Percentiles rank a stretch among this genome's conserved stretches.
Conservation (phyloP, 2,797 vertebrate genomes). For the Cuculus canorus region DNA sequence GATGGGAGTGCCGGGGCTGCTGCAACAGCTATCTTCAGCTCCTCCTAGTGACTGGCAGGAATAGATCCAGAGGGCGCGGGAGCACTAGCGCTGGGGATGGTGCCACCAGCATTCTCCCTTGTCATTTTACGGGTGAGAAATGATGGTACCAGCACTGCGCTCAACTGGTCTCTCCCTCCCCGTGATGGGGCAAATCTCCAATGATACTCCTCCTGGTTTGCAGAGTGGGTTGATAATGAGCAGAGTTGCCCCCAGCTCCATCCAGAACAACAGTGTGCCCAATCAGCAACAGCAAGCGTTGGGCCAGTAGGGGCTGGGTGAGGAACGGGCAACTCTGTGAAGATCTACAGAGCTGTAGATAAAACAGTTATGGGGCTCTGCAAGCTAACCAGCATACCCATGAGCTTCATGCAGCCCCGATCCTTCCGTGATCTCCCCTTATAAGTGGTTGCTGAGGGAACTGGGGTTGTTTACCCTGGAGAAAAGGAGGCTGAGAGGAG, state of each 20-base stretch:
- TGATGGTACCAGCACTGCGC: not conserved
- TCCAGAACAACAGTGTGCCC: not conserved
- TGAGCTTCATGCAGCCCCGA: accelerated
- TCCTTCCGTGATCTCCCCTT: not conserved
- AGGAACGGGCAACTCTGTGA: not conserved
- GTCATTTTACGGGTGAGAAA: not conserved
- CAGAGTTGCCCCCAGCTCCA: not conserved
- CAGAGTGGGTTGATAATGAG: not conserved
- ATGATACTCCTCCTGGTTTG: not conserved
- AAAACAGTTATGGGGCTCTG: not conserved
- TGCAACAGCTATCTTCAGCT: not conserved
- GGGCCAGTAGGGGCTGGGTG: too few relatives aligned
- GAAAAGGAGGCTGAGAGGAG: too few relatives aligned
- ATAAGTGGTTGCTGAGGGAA: too few relatives aligned
- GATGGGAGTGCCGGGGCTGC: accelerated
- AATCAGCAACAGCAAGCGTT: not conserved
- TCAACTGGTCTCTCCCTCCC: not conserved
- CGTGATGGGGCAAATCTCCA: not conserved
- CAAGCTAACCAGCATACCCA: not conserved
- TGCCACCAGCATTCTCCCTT: accelerated
- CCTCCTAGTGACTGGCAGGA: conserved; percentile 69
- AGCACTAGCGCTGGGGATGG: accelerated
- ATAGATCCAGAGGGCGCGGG: not conserved
- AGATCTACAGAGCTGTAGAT: not conserved
- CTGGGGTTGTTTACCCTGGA: too few relatives aligned